phyloP scores from a whole-genome alignment of 2,888 invertebrate species.

The Hemithea aestivaria region DNA sequence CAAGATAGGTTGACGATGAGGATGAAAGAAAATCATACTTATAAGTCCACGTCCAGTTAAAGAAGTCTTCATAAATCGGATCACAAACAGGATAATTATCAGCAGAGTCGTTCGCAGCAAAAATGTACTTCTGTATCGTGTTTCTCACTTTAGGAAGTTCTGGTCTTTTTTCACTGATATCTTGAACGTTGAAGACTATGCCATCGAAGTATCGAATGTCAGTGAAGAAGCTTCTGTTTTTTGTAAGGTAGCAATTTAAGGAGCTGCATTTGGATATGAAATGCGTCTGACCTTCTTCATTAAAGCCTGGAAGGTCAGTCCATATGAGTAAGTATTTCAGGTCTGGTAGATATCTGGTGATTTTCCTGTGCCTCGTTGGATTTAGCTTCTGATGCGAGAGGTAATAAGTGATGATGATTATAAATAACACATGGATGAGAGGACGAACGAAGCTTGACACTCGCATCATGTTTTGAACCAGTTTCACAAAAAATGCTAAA shows the following conservation, averaged over 20 bases:
- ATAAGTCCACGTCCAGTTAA: slow-evolving; percentile 72
- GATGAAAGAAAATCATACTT: slow-evolving; percentile 40
- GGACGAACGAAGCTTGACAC: slow-evolving; percentile 30
- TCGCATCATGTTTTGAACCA: slow-evolving; percentile 40
- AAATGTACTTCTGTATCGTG: slow-evolving; percentile 55
- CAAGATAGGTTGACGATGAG: too few species aligned
- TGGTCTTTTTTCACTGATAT: slow-evolving; percentile 32
- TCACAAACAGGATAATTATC: slow-evolving; percentile 58
- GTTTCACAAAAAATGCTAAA: too few species aligned
- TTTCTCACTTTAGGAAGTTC: slow-evolving; percentile 41
- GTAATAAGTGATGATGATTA: slow-evolving; percentile 28
- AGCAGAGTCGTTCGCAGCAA: slow-evolving; percentile 57
- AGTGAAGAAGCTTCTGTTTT: slow-evolving; percentile 43
- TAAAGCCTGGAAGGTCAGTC: slow-evolving; percentile 42
- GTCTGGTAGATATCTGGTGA: slow-evolving; percentile 46
- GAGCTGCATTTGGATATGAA: slow-evolving; percentile 43
- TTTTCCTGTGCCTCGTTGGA: slow-evolving; percentile 26
- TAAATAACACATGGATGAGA: slow-evolving; percentile 27
- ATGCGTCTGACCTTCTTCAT: slow-evolving; percentile 41
- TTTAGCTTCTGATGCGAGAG: slow-evolving; percentile 26
- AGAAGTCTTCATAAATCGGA: slow-evolving; percentile 49
- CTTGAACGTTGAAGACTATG: slow-evolving; percentile 53
- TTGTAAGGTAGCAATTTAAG: slow-evolving; percentile 57
- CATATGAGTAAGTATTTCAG: slow-evolving; percentile 58
- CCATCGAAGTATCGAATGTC: slow-evolving; percentile 58